Evolutionary conservation across 2,797 vertebrate genomes (phyloP).

Genomic region (Lagothrix lagotricha): DNA sequence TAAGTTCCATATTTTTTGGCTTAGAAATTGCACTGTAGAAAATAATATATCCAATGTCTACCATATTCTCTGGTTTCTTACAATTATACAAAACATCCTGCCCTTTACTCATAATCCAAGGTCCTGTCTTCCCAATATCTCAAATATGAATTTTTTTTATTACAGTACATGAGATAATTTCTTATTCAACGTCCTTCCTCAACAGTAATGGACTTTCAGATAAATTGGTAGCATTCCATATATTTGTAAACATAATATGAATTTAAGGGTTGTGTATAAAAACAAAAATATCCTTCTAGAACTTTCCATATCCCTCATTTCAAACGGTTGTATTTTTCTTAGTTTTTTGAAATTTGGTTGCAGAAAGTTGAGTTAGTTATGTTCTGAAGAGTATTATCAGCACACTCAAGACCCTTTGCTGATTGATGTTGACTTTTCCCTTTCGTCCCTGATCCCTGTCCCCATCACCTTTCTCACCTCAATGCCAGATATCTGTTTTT

Average conservation of each 20-base stretch:
- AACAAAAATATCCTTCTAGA: not conserved
- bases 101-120: not conserved
- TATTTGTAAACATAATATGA: not conserved
- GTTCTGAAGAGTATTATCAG: not conserved
- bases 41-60: not conserved
- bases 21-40: not conserved
- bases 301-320: not conserved
- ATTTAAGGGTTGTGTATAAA: not conserved
- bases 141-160: not conserved
- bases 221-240: not conserved
- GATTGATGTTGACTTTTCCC: not conserved
- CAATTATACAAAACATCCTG: not conserved
- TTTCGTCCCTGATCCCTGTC: not conserved
- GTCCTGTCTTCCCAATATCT: not conserved
- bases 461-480: no score
- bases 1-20: not conserved
- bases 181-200: not conserved
- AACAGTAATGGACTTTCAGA: not conserved
- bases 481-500: not conserved
- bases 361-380: not conserved
- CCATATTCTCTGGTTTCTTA: not conserved
- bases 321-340: not conserved
- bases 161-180: not conserved
- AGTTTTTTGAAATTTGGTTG: not conserved
- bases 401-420: not conserved